These are phyloP conservation scores for Oscheius sp. DNA, from an alignment of 2,888 invertebrate species.

Conservation along the genomic window DNA sequence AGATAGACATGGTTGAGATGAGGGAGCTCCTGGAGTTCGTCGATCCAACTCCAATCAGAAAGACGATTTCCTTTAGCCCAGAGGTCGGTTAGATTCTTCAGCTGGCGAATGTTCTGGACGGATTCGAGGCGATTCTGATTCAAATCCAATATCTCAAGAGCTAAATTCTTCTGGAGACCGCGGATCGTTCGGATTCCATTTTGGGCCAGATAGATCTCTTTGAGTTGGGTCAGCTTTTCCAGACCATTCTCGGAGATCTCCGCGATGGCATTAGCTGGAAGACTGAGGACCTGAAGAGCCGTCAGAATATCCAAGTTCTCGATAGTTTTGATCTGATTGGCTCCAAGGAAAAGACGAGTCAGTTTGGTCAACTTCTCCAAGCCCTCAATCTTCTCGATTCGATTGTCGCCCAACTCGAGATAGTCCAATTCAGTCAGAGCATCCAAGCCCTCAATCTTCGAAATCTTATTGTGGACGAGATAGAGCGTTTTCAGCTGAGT, in stretches of 20 bases:
- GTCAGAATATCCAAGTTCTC: constrained; percentile 46
- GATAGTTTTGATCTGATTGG: constrained; percentile 76
- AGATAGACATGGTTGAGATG: constrained; percentile 55
- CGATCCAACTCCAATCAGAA: constrained; percentile 47
- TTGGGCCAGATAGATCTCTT: constrained; percentile 89
- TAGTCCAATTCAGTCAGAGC: constrained; percentile 78
- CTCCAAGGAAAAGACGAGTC: constrained; percentile 82
- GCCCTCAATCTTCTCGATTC: constrained; percentile 75
- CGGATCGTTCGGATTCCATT: constrained; percentile 85
- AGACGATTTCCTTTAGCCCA: constrained; percentile 62
- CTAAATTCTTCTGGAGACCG: constrained; percentile 76
- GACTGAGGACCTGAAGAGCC: constrained; percentile 49
- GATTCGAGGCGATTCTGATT: constrained; percentile 59
- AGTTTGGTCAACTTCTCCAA: constrained; percentile 47
- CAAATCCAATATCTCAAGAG: constrained; percentile 60
- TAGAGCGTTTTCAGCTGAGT: constrained; percentile 71
- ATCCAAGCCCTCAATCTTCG: constrained; percentile 71
- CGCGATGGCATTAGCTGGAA: constrained; percentile 54
- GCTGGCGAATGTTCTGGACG: constrained; percentile 46
- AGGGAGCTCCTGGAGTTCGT: constrained; percentile 50
- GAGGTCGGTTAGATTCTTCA: constrained; percentile 59
- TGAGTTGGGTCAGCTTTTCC: constrained; percentile 79
- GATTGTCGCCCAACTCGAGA: constrained; percentile 93
- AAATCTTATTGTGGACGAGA: constrained; percentile 74
- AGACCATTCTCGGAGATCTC: constrained; percentile 76